Base-by-base conservation (phyloP, 53 echinoderm and acorn worm species). In the Antedon mediterranea region DNA sequence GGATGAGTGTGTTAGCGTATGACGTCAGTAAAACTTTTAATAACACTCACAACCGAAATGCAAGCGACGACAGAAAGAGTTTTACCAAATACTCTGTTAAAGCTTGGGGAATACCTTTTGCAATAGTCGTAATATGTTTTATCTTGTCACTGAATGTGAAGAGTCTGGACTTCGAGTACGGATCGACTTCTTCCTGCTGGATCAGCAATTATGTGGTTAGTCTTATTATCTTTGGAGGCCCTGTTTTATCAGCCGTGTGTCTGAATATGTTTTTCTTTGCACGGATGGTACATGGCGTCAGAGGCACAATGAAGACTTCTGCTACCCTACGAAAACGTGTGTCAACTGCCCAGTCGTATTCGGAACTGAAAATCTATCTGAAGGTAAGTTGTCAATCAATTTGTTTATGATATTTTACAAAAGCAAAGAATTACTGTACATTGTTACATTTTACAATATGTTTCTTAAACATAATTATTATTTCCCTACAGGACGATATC, bases 1-100 rank as follows among this genome's bases (percentile, higher is more conserved):
- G 88, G 91, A 90, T 88, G 43, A 90, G 80, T 71, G 85, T 77
- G 13, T 76, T 90, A 28, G 91, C 83, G 0, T 85, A 85, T 31
- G 82, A 90, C 57, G 74, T 90, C 34, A 82, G 87, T 9, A 79
- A 83, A 29, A 85, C 87, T 11, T 85, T 90, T 0, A 57, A 2
- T 26, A 57, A 57, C 11, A 20, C 57, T 23, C 23, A 26, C 23
- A 26, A 57, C 57, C 57, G 57, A 18, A 57, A 26, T 57, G 18
- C 18, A 23, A 57, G 26, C 3, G 57, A 57, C 20, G 23, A 57
- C 9, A 8, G 7, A 26, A 57, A 57, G 23, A 57, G 13, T 11
- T 57, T 57, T 57, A 11, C 23, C 23, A 57, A 57, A 23, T 57
- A 57, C 23, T 57, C 57, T 6, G 23, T 23, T 57, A 26, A 23